Percentiles rank a stretch among this genome's conserved stretches.
phyloP scores from a whole-genome alignment of 2,113 vertebrate genomes.

The Erythrocercus mccallii region DNA sequence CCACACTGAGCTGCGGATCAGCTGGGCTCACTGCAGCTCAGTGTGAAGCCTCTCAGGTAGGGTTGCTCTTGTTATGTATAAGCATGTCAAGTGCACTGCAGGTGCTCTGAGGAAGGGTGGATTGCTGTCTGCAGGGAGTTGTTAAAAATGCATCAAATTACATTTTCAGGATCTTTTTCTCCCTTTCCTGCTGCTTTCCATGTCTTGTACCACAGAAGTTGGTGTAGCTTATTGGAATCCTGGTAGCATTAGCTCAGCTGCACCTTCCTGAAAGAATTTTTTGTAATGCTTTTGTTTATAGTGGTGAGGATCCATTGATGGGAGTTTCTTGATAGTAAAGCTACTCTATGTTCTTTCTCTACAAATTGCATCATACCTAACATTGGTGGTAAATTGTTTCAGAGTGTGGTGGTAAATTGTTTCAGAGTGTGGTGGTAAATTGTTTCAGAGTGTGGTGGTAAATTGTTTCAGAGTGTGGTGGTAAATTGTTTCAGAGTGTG shows the following conservation, averaged over 20 bases:
- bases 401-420: not conserved
- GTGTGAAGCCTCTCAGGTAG: not conserved
- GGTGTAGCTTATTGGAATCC: not conserved
- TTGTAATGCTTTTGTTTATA: not conserved
- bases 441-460: not conserved
- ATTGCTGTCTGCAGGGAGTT: not conserved
- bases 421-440: not conserved
- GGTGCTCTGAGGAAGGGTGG: not conserved
- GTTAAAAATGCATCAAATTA: not conserved
- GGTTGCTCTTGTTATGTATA: not conserved
- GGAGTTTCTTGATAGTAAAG: not conserved
- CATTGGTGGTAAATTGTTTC: not conserved
- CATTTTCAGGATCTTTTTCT: not conserved
- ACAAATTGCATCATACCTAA: not conserved
- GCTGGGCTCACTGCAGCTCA: not conserved
- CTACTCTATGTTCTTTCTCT: not conserved
- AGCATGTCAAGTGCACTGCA: not conserved
- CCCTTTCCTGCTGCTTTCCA: rapidly evolving
- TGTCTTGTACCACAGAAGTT: not conserved
- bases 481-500: not conserved
- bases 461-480: not conserved
- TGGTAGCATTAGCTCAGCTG: not conserved
- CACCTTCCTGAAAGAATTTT: not conserved
- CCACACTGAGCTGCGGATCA: not conserved
- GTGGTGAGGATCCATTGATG: not conserved